A percentile compares a stretch with the other conserved stretches of the same genome.
phyloP scores from a whole-genome alignment of 1,140 invertebrate species.

The Ostrea denselamellosa region DNA sequence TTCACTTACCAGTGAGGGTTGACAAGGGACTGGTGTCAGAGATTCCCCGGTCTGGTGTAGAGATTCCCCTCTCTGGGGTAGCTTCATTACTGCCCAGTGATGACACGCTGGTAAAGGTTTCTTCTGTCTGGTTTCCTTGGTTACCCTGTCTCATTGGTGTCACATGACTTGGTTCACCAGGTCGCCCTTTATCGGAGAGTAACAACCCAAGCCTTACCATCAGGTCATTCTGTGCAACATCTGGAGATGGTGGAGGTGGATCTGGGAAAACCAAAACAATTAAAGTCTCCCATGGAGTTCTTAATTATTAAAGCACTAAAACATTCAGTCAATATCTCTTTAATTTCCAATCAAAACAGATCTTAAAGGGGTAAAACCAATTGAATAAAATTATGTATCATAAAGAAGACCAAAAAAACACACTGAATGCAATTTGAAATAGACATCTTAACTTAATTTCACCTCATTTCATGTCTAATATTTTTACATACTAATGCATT shows the following conservation, averaged over 20 bases:
- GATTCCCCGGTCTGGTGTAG: constrained; percentile 81
- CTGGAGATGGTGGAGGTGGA: constrained; percentile 76
- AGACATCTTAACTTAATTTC: too few relatives aligned
- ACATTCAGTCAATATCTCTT: too few relatives aligned
- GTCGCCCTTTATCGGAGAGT: constrained; percentile 83
- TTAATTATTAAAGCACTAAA: too few relatives aligned
- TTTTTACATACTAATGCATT: too few relatives aligned
- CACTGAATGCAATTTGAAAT: too few relatives aligned
- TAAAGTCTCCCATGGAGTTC: not conserved
- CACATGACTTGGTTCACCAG: constrained; percentile 43
- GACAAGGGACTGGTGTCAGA: constrained; percentile 92
- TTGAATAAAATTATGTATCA: too few relatives aligned
- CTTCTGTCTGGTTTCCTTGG: constrained; percentile 78
- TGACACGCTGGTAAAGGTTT: constrained; percentile 83
- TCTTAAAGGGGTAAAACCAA: too few relatives aligned
- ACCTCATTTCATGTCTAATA: too few relatives aligned
- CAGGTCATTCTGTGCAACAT: constrained; percentile 84
- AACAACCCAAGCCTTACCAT: constrained; percentile 91
- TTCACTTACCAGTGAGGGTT: constrained; percentile 86
- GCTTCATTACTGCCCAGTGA: constrained; percentile 87
- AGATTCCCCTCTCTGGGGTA: constrained; percentile 82
- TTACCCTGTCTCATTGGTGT: constrained; percentile 60
- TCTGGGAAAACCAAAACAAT: not conserved
- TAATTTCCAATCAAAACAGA: too few relatives aligned
- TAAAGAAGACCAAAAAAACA: too few relatives aligned